A percentile compares a stretch with the other conserved stretches of the same genome.
Conservation (phyloP, 2,113 vertebrate genomes). For the Elaphurus davidianus region DNA sequence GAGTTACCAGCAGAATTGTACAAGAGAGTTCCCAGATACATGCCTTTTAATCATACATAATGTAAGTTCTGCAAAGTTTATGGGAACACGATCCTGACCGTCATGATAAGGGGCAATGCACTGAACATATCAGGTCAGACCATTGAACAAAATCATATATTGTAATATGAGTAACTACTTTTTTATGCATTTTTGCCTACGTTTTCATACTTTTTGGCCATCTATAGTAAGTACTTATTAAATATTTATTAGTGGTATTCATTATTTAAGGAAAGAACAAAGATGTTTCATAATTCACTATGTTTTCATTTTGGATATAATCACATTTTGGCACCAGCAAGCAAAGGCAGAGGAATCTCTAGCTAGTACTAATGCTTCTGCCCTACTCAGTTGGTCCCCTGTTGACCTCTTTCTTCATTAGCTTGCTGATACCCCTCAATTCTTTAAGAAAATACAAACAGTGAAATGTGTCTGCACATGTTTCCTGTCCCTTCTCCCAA, state of each 20-base stretch:
- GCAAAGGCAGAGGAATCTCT: background rate
- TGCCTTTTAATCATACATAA: background rate
- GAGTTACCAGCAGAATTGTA: background rate
- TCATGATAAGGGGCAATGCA: background rate
- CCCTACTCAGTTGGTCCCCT: background rate
- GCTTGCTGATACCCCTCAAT: background rate
- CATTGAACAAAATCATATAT: background rate
- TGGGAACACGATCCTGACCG: background rate
- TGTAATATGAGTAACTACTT: background rate
- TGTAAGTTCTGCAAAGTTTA: background rate
- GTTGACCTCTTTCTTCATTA: background rate
- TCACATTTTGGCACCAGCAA: background rate
- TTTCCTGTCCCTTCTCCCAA: background rate
- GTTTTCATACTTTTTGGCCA: background rate
- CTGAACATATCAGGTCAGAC: background rate
- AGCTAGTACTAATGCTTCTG: background rate
- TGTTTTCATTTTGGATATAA: conserved; percentile 9
- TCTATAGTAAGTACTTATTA: background rate
- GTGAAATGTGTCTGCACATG: background rate
- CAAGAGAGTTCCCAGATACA: background rate
- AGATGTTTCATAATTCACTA: background rate
- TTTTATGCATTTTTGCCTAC: background rate
- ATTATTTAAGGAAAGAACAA: background rate
- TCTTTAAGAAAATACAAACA: conserved; percentile 3
- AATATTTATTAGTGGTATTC: background rate